Conservation (phyloP, 2,113 vertebrate genomes). For the Odobenus rosmarus region DNA sequence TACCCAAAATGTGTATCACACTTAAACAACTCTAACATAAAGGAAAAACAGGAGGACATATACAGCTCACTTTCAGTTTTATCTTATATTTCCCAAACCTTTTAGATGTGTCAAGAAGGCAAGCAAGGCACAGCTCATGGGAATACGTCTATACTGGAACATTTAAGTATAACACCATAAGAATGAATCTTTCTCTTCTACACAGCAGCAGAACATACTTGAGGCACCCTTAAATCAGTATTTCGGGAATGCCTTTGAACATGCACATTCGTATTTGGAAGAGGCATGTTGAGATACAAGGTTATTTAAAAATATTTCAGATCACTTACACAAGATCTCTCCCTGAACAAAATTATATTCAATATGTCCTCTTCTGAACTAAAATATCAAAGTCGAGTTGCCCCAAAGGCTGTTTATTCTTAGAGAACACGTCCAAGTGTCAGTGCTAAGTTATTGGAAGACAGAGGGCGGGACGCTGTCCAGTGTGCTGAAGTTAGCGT, state of each 20-base stretch:
- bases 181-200: neutral
- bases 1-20: neutral
- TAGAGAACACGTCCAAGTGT: too few relatives aligned
- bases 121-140: neutral
- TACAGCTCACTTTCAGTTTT: neutral
- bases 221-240: neutral
- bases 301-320: neutral
- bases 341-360: neutral
- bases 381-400: neutral
- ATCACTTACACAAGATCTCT: neutral
- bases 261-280: neutral
- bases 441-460: neutral
- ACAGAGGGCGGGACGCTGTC: neutral
- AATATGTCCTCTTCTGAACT: neutral
- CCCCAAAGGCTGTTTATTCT: neutral
- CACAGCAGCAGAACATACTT: neutral
- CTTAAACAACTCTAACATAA: constrained; percentile 1
- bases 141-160: neutral
- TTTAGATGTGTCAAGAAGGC: neutral
- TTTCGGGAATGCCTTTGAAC: constrained; percentile 39
- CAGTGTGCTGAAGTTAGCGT: constrained; percentile 41
- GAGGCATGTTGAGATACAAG: neutral
- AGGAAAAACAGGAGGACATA: neutral
- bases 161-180: neutral
- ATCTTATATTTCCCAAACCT: neutral